Evolutionary conservation across 2,888 invertebrate species (phyloP).

Genomic region (Eueremaeus valkanovi): DNA sequence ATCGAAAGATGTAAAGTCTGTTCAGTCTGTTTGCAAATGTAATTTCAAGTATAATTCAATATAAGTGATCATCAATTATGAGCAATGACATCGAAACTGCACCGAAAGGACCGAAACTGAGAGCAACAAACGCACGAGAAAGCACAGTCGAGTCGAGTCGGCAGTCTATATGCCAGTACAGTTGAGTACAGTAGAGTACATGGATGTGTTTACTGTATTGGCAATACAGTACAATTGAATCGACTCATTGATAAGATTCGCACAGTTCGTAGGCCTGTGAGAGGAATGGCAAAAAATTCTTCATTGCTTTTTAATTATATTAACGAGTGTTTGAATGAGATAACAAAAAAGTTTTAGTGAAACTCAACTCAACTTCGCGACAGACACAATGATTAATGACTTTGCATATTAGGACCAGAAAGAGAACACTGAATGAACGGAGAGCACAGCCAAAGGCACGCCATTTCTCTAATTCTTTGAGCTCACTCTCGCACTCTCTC

Average conservation of each 20-base stretch:
- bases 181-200: background rate
- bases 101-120: background rate
- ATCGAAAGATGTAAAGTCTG: constrained; percentile 6
- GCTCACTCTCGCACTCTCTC: background rate
- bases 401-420: constrained; percentile 40
- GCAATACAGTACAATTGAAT: constrained; percentile 34
- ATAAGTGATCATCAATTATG: constrained; percentile 28
- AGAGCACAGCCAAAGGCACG: constrained; percentile 21
- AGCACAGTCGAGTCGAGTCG: background rate
- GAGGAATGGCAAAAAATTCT: constrained; percentile 31
- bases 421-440: constrained; percentile 10
- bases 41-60: constrained; percentile 27
- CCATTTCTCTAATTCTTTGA: constrained; percentile 25
- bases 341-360: constrained; percentile 39
- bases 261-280: constrained; percentile 21
- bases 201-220: constrained; percentile 26
- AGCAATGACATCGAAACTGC: background rate
- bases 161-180: background rate
- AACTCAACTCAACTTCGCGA: constrained; percentile 37
- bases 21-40: background rate
- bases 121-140: no score
- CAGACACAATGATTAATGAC: constrained; percentile 42
- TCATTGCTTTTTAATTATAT: constrained; percentile 44
- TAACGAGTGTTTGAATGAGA: constrained; percentile 42
- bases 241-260: constrained; percentile 32